phyloP scores from a whole-genome alignment of 2,113 vertebrate species.

The Brachyhypopomus occidentalis region DNA sequence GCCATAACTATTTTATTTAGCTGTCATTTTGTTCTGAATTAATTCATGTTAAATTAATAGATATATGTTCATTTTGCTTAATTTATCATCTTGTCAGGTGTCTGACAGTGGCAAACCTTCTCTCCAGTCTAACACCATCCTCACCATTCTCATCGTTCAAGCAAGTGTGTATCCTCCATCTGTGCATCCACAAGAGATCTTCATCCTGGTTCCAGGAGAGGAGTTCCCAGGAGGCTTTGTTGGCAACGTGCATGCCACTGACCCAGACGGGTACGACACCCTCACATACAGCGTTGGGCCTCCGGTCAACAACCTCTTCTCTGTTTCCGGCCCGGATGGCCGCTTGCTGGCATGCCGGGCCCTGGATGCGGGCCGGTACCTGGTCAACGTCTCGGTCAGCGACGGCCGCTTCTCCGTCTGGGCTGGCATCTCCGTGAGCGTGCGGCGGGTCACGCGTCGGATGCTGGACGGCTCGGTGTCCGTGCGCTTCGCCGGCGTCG shows the following conservation, averaged over 20 bases:
- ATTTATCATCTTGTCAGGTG: conserved; percentile 69
- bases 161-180: conserved; percentile 82
- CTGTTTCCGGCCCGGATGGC: conserved; percentile 77
- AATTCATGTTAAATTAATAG: background rate
- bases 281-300: conserved; percentile 79
- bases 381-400: conserved; percentile 81
- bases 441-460: conserved; percentile 76
- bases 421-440: conserved; percentile 76
- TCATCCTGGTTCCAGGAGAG: conserved; percentile 78
- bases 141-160: conserved; percentile 79
- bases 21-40: too few relatives aligned
- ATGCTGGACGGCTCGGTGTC: conserved; percentile 76
- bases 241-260: conserved; percentile 83
- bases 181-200: conserved; percentile 82
- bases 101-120: conserved; percentile 81
- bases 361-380: conserved; percentile 79
- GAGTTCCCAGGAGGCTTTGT: conserved; percentile 82
- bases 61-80: background rate
- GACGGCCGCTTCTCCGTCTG: conserved; percentile 78
- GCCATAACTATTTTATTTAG: too few relatives aligned
- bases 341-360: conserved; percentile 78
- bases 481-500: conserved; percentile 77
- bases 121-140: conserved; percentile 72
- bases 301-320: conserved; percentile 75
- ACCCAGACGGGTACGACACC: conserved; percentile 84